Evolutionary conservation across 2,797 vertebrate species (phyloP).

Genomic region (Danio jaintianensis): DNA sequence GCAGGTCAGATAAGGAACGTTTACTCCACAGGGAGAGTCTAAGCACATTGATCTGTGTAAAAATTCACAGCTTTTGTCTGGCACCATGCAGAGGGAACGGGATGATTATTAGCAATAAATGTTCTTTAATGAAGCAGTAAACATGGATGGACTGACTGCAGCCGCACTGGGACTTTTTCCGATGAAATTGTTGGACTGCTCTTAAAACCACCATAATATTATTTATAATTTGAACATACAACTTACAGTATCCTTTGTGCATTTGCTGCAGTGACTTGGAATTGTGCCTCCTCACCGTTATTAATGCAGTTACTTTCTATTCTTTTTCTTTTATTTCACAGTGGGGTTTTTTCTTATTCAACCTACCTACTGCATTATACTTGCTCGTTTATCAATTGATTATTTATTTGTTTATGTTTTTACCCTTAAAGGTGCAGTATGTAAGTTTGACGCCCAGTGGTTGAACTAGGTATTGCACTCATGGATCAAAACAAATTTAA

Average conservation of each 20-base stretch:
- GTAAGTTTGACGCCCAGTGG: too few relatives aligned
- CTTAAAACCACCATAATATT: background rate
- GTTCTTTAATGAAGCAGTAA: constrained; percentile 30
- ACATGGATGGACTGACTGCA: background rate
- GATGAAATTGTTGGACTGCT: background rate
- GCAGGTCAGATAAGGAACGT: constrained; percentile 37
- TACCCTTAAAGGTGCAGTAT: too few relatives aligned
- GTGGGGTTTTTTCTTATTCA: background rate
- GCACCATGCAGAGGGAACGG: constrained; percentile 15
- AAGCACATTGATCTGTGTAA: constrained; percentile 15
- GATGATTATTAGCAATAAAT: constrained; percentile 38
- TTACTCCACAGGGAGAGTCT: constrained; percentile 26
- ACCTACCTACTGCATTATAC: background rate
- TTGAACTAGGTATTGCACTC: too few relatives aligned
- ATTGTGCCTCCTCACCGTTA: background rate
- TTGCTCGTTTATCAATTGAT: too few relatives aligned
- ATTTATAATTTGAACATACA: background rate
- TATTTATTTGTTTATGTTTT: too few relatives aligned
- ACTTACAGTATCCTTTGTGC: background rate
- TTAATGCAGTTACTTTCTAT: background rate
- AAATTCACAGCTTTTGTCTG: constrained; percentile 11
- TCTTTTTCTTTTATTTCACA: background rate
- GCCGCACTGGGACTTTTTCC: background rate
- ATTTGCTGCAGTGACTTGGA: background rate
- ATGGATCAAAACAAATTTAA: too few relatives aligned